Percentiles rank a stretch among this genome's conserved stretches.
These are phyloP conservation scores for Drosophila formosana DNA, from an alignment of 2,888 invertebrate genomes.

Conservation along the genomic window DNA sequence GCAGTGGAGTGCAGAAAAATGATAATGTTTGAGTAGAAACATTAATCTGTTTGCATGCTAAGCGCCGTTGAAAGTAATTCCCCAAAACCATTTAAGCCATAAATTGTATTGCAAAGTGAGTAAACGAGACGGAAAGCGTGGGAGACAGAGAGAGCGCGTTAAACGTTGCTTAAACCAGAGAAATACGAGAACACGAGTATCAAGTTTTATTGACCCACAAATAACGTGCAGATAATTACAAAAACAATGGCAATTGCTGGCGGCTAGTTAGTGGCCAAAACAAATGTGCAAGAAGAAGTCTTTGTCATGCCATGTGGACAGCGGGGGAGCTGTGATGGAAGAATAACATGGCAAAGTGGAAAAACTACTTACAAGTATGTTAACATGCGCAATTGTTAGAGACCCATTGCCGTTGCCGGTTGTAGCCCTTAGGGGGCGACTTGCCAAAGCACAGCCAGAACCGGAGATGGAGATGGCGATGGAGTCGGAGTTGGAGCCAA, in stretches of 20 bases:
- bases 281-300: constrained; percentile 58
- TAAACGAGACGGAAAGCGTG: neutral
- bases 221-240: constrained; percentile 81
- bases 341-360: constrained; percentile 69
- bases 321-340: constrained; percentile 27
- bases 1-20: constrained; percentile 7
- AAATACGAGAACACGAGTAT: constrained; percentile 52
- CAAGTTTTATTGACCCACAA: constrained; percentile 80
- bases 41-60: constrained; percentile 68
- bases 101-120: constrained; percentile 50
- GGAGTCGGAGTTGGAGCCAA: constrained; percentile 7
- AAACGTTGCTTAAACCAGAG: constrained; percentile 55
- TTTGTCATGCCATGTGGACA: constrained; percentile 17
- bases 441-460: constrained; percentile 27
- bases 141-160: constrained; percentile 24
- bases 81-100: constrained; percentile 53
- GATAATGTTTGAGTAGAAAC: constrained; percentile 20
- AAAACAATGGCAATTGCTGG: constrained; percentile 69
- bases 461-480: neutral
- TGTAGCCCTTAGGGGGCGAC: constrained; percentile 60
- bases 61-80: constrained; percentile 65
- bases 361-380: constrained; percentile 81
- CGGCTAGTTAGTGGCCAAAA: constrained; percentile 62
- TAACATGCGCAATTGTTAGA: constrained; percentile 77
- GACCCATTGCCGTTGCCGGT: constrained; percentile 42